Percentiles rank a stretch among this genome's conserved stretches.
phyloP scores from a whole-genome alignment of 2,797 vertebrate genomes.

The Lutjanus campechanus region DNA sequence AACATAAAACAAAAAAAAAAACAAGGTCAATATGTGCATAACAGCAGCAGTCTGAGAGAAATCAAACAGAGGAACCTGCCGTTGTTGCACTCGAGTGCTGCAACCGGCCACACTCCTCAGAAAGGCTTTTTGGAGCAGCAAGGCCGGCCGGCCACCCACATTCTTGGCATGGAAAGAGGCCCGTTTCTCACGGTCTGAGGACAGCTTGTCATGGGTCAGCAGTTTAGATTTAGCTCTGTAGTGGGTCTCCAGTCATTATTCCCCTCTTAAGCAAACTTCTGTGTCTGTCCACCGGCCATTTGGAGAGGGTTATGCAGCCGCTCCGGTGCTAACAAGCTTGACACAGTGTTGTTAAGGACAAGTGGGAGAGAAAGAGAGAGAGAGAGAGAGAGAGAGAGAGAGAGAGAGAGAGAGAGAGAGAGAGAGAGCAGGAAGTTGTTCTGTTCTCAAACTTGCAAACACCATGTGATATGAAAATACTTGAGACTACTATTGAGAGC shows the following conservation, averaged over 20 bases:
- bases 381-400: not conserved
- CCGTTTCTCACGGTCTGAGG: constrained; percentile 75
- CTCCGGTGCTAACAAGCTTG: constrained; percentile 21
- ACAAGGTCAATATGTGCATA: constrained; percentile 6
- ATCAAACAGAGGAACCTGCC: constrained; percentile 30
- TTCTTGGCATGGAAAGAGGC: constrained; percentile 69
- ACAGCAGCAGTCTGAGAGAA: constrained; percentile 19
- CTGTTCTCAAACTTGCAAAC: not conserved
- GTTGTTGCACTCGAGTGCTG: constrained; percentile 25
- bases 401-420: not conserved
- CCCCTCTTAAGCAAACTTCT: constrained; percentile 53
- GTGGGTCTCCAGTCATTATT: constrained; percentile 66
- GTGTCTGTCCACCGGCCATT: constrained; percentile 41
- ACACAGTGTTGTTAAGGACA: constrained; percentile 15
- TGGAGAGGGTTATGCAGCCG: constrained; percentile 21
- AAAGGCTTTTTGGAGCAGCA: constrained; percentile 53
- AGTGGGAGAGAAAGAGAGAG: not conserved
- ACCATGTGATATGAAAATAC: not conserved
- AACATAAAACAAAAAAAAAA: not conserved
- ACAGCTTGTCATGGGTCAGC: constrained; percentile 74
- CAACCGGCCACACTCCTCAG: constrained; percentile 38
- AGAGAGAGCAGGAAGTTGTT: constrained; percentile 9
- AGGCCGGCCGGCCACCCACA: constrained; percentile 68
- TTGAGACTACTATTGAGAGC: too few species aligned
- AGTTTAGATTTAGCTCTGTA: constrained; percentile 63